A percentile compares a stretch with the other conserved stretches of the same genome.
These are phyloP conservation scores for Pachycephus smyrnensis DNA, from an alignment of 2,888 invertebrate species.

Conservation along the genomic window DNA sequence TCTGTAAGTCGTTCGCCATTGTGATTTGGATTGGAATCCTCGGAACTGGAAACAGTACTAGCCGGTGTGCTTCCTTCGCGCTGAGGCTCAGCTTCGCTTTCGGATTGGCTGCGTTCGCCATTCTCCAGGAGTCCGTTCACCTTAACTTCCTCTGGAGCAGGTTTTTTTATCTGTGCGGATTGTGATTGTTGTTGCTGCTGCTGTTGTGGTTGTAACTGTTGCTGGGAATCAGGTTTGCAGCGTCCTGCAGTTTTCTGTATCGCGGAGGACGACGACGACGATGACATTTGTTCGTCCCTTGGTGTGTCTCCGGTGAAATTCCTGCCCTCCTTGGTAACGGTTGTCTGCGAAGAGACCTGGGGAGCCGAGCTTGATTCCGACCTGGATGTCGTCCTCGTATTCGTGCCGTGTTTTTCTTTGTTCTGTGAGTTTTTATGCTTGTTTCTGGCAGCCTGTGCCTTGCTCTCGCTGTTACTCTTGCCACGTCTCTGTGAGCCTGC, in stretches of 20 bases:
- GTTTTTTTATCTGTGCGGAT: conserved; percentile 15
- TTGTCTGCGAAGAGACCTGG: conserved; percentile 36
- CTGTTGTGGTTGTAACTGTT: conserved; percentile 3
- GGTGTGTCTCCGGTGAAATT: not conserved
- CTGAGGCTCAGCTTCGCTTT: conserved; percentile 56
- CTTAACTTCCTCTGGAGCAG: conserved; percentile 30
- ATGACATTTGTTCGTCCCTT: not conserved
- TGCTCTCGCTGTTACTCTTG: conserved; percentile 64
- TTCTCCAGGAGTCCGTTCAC: conserved; percentile 50
- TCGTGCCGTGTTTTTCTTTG: conserved; percentile 59
- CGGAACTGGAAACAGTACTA: conserved; percentile 61
- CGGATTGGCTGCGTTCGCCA: conserved; percentile 57
- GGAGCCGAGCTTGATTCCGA: conserved; percentile 60
- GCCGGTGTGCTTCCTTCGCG: conserved; percentile 63
- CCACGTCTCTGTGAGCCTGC: conserved; percentile 56
- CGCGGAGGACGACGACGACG: not conserved
- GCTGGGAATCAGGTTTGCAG: not conserved
- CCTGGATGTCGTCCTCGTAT: conserved; percentile 59
- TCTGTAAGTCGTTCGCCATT: conserved; percentile 50
- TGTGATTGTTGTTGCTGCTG: conserved; percentile 37
- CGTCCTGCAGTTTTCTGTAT: conserved; percentile 1
- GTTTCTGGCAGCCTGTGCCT: conserved; percentile 70
- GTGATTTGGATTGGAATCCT: conserved; percentile 56
- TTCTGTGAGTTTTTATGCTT: conserved; percentile 69
- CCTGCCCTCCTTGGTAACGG: not conserved